These are phyloP conservation scores for Agriotes lineatus DNA, from an alignment of 2,888 invertebrate genomes.

Conservation along the genomic window DNA sequence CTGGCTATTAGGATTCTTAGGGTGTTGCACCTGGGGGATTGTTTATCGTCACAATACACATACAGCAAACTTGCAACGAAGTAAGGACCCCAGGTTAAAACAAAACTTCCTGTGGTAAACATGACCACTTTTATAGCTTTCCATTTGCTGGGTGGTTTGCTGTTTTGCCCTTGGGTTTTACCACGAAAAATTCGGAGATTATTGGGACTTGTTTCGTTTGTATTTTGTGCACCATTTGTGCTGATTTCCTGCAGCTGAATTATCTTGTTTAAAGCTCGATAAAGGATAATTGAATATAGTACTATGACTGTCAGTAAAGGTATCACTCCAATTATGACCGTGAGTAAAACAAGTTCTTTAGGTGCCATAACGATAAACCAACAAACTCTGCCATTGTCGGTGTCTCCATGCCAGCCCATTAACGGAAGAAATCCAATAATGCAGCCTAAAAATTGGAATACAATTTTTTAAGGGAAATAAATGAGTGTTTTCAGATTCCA, in stretches of 20 bases:
- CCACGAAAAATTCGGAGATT: conserved; percentile 53
- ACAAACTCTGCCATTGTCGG: conserved; percentile 69
- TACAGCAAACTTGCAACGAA: conserved; percentile 71
- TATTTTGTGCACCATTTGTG: no score
- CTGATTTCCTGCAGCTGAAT: conserved; percentile 66
- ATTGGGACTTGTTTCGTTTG: conserved; percentile 25
- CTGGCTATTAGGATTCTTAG: conserved; percentile 69
- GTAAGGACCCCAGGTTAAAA: conserved; percentile 75
- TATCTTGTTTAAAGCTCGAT: conserved; percentile 71
- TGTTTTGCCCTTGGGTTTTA: conserved; percentile 46
- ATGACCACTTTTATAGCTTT: conserved; percentile 74
- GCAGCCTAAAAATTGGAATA: conserved; percentile 69
- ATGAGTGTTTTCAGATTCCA: not conserved
- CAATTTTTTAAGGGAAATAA: not conserved
- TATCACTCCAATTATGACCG: conserved; percentile 69
- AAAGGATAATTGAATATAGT: conserved; percentile 72
- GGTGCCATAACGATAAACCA: conserved; percentile 73
- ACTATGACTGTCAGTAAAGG: conserved; percentile 67
- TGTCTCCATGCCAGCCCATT: conserved; percentile 71
- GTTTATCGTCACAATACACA: conserved; percentile 68
- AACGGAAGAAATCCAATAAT: conserved; percentile 72
- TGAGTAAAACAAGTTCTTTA: conserved; percentile 69
- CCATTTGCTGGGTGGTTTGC: conserved; percentile 68
- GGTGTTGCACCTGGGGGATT: conserved; percentile 64
- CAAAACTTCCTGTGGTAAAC: conserved; percentile 72